Percentiles rank a stretch among this genome's conserved stretches.
Conservation (phyloP, 2,888 invertebrate species). For the Catocala sponsa region DNA sequence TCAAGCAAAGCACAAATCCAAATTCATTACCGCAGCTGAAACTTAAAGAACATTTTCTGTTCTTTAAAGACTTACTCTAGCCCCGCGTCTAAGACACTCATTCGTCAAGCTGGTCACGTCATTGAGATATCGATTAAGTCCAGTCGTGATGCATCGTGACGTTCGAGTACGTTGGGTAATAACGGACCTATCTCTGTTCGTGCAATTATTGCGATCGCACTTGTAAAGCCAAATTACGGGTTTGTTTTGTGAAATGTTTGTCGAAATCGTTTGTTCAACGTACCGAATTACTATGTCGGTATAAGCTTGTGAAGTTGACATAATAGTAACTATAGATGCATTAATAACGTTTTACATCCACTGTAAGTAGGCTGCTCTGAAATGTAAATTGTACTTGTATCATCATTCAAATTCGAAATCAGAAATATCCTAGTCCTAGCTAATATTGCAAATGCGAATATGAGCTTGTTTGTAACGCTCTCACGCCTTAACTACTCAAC, state of each 20-base stretch:
- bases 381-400: too few relatives aligned
- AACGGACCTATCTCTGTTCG: constrained; percentile 46
- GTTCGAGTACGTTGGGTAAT: constrained; percentile 40
- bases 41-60: too few relatives aligned
- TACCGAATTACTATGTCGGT: not conserved
- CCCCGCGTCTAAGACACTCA: constrained; percentile 4
- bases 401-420: too few relatives aligned
- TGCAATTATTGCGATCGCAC: constrained; percentile 39
- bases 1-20: too few relatives aligned
- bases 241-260: constrained; percentile 23
- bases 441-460: too few relatives aligned
- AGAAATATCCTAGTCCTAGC: too few relatives aligned
- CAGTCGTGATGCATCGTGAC: constrained; percentile 57
- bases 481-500: too few relatives aligned
- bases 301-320: not conserved
- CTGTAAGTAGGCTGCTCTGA: too few relatives aligned
- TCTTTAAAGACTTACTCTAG: not conserved
- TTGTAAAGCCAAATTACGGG: constrained; percentile 28
- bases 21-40: too few relatives aligned
- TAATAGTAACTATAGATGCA: constrained; percentile 6
- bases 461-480: too few relatives aligned
- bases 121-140: constrained; percentile 55
- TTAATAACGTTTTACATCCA: too few relatives aligned
- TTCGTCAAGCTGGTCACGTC: constrained; percentile 46
- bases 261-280: constrained; percentile 21